Base-by-base conservation (phyloP, 2,113 vertebrate genomes). In the Smithornis capensis region DNA sequence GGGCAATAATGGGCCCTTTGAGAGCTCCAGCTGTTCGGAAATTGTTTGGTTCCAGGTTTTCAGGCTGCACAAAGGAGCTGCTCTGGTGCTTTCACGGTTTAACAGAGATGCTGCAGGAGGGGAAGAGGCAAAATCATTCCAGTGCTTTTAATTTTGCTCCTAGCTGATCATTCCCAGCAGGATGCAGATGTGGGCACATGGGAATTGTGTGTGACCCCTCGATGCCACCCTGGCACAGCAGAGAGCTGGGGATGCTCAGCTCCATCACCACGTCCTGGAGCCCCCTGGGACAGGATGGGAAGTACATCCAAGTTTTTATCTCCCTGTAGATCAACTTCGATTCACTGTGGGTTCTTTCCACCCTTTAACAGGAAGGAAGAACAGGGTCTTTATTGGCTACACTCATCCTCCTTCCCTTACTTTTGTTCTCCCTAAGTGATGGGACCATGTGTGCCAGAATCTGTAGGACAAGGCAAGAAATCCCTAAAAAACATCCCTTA, bases 1-100 rank as follows among this genome's bases (percentile, higher is more conserved):
- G 27, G 29, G 64, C 24, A 16, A 64, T 56, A 79, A 85, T 88
- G 33, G 57, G 23, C 27, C 65, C 68, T 70, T 70, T 81, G 86
- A 94, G 83, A 77, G 57, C 84, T 78, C 56, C 87, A 91, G 86
- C 91, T 92, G 91, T 81, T 81, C 17, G 91, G 53, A 73, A 94
- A 95, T 85, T 42, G 94, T 76, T 92, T 64, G 22, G 86, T 86
- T 84, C 91, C 95, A 89, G 89, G 65, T 56, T 70, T 86, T 67
- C 4, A 29, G 88, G 85, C 47, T 45, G 68, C 64, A n/a, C 37
- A 78, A 74, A 71, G 89, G 62, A 59, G 74, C 89, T 4, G 47
- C 87, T 71, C 60, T 12, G 56, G 42, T 23, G 71, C 85, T 91
- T 68, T 77, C 81, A 9, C 10, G 10, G 45, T 59, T 37, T 14